Percentiles rank a stretch among this genome's conserved stretches.
These are phyloP conservation scores for Phycodurus eques DNA, from an alignment of 2,113 vertebrate species.

Conservation along the genomic window DNA sequence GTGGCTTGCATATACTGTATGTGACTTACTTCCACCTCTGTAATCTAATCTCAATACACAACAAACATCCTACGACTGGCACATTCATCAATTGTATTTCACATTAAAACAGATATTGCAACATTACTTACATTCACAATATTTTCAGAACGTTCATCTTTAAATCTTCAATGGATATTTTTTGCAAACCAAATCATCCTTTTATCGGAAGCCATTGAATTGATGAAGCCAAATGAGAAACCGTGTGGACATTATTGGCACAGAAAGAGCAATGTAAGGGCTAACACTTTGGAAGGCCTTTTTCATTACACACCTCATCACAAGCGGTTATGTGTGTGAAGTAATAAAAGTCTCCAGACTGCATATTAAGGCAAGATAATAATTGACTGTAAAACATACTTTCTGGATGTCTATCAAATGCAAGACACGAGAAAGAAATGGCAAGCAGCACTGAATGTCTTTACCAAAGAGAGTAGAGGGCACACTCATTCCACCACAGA, in stretches of 20 bases:
- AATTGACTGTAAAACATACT: conserved; percentile 9
- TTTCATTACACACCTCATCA: background rate
- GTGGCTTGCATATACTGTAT: too few species aligned
- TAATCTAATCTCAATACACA: background rate
- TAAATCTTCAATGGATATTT: background rate
- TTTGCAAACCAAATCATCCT: background rate
- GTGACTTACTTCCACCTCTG: too few species aligned
- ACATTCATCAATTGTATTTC: background rate
- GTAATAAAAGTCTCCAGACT: background rate
- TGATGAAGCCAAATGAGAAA: background rate
- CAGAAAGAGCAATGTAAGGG: background rate
- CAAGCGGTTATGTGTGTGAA: background rate
- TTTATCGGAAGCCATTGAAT: conserved; percentile 17
- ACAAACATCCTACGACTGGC: too few species aligned
- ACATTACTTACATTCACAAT: background rate
- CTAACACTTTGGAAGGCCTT: background rate
- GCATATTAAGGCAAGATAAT: conserved; percentile 9
- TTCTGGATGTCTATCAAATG: conserved; percentile 1
- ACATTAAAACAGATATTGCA: background rate
- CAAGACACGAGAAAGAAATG: background rate
- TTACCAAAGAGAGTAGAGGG: background rate
- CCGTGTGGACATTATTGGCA: background rate
- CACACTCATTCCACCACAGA: background rate
- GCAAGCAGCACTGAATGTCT: background rate
- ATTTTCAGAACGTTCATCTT: background rate